phyloP scores from a whole-genome alignment of 2,888 invertebrate genomes.

The Drosophila pegasa region DNA sequence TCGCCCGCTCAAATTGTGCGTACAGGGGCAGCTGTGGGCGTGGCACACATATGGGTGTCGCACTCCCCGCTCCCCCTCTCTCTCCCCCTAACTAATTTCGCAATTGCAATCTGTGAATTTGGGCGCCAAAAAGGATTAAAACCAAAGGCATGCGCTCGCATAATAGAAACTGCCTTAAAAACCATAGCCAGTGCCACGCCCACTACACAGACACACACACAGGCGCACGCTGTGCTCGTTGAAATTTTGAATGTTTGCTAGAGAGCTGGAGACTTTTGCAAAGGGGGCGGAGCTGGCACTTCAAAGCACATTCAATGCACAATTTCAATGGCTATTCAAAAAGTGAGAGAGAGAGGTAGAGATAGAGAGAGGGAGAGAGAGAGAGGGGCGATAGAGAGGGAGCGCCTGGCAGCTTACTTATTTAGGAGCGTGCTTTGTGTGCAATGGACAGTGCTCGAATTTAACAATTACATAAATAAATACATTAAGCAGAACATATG shows the following conservation, averaged over 20 bases:
- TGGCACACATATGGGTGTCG: not conserved
- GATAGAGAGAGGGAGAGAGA: not conserved
- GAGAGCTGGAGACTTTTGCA: constrained; percentile 9
- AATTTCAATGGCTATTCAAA: constrained; percentile 55
- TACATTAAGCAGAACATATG: constrained; percentile 40
- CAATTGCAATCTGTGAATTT: constrained; percentile 73
- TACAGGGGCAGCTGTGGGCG: constrained; percentile 13
- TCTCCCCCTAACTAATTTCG: constrained; percentile 64
- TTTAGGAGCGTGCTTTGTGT: constrained; percentile 15
- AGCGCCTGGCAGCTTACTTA: constrained; percentile 6
- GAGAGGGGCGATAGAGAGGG: accelerated
- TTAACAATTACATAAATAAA: constrained; percentile 47
- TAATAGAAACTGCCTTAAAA: constrained; percentile 60
- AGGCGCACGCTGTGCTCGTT: constrained; percentile 14
- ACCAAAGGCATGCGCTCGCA: constrained; percentile 63
- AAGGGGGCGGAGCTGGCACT: constrained; percentile 19
- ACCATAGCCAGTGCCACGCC: constrained; percentile 8
- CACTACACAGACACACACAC: not conserved
- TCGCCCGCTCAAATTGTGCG: constrained; percentile 78
- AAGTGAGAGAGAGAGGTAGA: not conserved
- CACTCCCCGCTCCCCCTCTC: not conserved
- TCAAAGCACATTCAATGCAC: constrained; percentile 57
- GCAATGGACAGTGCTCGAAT: constrained; percentile 25
- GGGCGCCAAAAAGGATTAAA: constrained; percentile 76
- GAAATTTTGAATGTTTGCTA: constrained; percentile 28